Percentiles rank a stretch among this genome's conserved stretches.
Conservation (phyloP, 2,113 vertebrate species). For the Perognathus longimembris region DNA sequence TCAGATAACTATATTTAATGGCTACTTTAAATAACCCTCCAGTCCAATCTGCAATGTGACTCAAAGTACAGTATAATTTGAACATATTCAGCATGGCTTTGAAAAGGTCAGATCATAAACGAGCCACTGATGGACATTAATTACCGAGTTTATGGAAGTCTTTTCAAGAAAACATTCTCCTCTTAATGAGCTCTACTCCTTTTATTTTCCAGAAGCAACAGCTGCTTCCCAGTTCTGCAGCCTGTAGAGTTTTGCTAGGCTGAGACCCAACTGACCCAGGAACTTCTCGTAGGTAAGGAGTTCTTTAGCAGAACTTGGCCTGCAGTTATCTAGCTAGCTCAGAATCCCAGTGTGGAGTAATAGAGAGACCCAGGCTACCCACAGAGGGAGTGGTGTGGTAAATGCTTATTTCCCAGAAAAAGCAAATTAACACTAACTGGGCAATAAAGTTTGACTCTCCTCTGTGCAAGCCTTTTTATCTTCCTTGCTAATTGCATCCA, state of each 20-base stretch:
- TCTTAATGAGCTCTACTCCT: neutral
- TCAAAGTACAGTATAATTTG: constrained; percentile 14
- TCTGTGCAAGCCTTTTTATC: neutral
- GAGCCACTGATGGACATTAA: constrained; percentile 54
- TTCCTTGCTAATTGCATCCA: neutral
- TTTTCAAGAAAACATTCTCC: constrained; percentile 49
- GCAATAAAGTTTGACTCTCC: constrained; percentile 9
- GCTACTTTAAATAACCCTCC: constrained; percentile 32
- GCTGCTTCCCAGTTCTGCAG: neutral
- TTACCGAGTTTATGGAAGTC: constrained; percentile 36
- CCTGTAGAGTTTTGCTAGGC: neutral
- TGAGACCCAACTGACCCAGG: neutral
- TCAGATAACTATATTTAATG: constrained; percentile 16
- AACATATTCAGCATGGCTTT: constrained; percentile 50
- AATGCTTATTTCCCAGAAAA: neutral
- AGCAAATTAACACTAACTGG: constrained; percentile 27
- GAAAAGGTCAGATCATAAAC: constrained; percentile 47
- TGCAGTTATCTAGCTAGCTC: no score
- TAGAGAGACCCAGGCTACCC: neutral
- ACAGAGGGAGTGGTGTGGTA: neutral
- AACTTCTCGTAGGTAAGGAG: neutral
- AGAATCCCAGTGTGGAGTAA: neutral
- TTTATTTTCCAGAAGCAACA: constrained; percentile 51
- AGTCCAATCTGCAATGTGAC: neutral
- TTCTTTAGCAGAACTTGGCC: neutral